Evolutionary conservation across 1,140 invertebrate species (phyloP).

Genomic region (Samia ricini): DNA sequence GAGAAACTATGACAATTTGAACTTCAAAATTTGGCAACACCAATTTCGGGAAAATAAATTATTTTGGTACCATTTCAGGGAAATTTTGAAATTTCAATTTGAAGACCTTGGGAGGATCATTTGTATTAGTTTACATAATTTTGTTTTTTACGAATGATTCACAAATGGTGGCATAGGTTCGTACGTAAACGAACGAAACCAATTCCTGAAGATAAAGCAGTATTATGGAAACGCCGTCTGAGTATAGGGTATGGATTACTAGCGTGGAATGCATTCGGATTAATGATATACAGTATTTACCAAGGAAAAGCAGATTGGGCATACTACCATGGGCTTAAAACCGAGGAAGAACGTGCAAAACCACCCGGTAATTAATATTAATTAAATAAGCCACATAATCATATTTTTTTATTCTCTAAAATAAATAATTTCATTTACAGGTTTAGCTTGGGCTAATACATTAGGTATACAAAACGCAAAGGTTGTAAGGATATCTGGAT

Average conservation of each 20-base stretch:
- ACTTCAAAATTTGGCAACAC: no score
- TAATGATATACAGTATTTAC: slow-evolving; percentile 78
- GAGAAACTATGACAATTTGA: no score
- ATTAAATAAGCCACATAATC: slow-evolving; percentile 7
- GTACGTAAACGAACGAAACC: slow-evolving; percentile 80
- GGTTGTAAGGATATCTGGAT: slow-evolving; percentile 74
- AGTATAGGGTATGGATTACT: slow-evolving; percentile 79
- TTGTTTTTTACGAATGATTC: slow-evolving; percentile 41
- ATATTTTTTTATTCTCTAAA: no score
- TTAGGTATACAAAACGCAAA: slow-evolving; percentile 78
- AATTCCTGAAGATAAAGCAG: slow-evolving; percentile 78
- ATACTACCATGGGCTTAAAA: slow-evolving; percentile 79
- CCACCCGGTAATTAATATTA: slow-evolving; percentile 69
- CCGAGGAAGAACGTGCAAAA: slow-evolving; percentile 76
- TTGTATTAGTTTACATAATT: slow-evolving; percentile 8
- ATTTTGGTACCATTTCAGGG: no score
- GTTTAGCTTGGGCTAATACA: slow-evolving; percentile 72
- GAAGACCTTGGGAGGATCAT: no score
- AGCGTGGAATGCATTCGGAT: slow-evolving; percentile 82
- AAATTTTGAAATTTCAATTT: no score
- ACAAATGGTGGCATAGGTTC: slow-evolving; percentile 70
- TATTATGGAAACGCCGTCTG: slow-evolving; percentile 78
- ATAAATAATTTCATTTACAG: slow-evolving; percentile 49
- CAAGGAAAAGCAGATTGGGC: slow-evolving; percentile 82
- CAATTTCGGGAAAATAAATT: no score